Percentiles rank a stretch among this genome's conserved stretches.
Conservation (phyloP, 2,888 invertebrate genomes). For the Thymelicus acteon region DNA sequence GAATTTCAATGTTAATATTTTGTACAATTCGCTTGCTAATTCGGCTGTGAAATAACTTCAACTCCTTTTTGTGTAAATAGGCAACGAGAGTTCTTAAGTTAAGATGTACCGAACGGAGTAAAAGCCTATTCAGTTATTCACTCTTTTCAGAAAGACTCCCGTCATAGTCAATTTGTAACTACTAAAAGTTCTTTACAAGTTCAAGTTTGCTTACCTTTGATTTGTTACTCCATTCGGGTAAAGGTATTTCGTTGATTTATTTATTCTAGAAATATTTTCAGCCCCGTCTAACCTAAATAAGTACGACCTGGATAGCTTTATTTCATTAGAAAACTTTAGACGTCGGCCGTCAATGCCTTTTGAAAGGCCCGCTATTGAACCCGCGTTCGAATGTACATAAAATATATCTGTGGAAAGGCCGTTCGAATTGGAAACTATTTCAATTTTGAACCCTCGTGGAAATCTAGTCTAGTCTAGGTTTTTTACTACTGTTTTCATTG, state of each 20-base stretch:
- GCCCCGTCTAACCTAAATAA: background rate
- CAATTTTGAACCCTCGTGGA: constrained; percentile 18
- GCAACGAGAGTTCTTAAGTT: too few relatives aligned
- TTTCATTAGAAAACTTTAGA: background rate
- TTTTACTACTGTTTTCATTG: background rate
- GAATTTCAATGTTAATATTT: too few relatives aligned
- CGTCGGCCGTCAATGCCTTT: background rate
- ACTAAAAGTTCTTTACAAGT: too few relatives aligned
- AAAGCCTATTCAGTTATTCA: too few relatives aligned
- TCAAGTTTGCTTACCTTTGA: too few relatives aligned
- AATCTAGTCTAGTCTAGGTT: background rate
- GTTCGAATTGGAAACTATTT: constrained; percentile 18
- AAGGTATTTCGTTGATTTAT: background rate
- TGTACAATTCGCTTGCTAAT: too few relatives aligned
- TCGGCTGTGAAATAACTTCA: too few relatives aligned
- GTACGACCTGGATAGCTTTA: background rate
- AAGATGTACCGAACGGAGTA: too few relatives aligned
- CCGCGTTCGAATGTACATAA: constrained; percentile 5
- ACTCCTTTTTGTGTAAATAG: too few relatives aligned
- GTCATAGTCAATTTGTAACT: too few relatives aligned
- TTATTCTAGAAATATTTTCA: background rate
- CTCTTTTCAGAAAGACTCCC: too few relatives aligned
- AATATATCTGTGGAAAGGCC: constrained; percentile 12
- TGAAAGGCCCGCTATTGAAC: constrained; percentile 9
- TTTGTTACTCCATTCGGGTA: too few relatives aligned